phyloP scores from a whole-genome alignment of 2,888 invertebrate genomes.

The Lomographa bimaculata region DNA sequence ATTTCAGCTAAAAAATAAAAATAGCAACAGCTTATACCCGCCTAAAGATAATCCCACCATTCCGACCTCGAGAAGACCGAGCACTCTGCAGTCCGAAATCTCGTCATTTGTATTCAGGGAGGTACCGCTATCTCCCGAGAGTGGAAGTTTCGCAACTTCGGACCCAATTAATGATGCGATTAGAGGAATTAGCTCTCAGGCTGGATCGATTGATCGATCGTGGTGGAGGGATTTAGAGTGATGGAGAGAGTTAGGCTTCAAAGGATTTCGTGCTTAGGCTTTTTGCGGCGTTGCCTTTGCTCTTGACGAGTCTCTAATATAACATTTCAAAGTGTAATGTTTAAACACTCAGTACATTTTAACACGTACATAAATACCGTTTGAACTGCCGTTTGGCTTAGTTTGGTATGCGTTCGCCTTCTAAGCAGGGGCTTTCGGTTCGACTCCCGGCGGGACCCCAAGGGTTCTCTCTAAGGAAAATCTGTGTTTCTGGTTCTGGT shows the following conservation, averaged over 20 bases:
- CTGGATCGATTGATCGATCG: constrained; percentile 18
- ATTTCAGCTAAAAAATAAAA: constrained; percentile 1
- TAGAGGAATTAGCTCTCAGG: constrained; percentile 70
- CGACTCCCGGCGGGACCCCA: too few species aligned
- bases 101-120: constrained; percentile 22
- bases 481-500: too few species aligned
- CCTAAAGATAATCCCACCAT: constrained; percentile 5
- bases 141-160: constrained; percentile 68
- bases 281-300: too few species aligned
- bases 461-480: too few species aligned
- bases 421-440: too few species aligned
- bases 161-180: constrained; percentile 76
- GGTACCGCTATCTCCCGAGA: constrained; percentile 33
- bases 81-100: constrained; percentile 12
- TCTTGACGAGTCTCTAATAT: too few species aligned
- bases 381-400: too few species aligned
- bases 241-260: neutral
- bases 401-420: too few species aligned
- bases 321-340: too few species aligned
- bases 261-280: too few species aligned
- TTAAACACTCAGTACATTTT: too few species aligned
- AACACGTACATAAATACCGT: too few species aligned
- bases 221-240: neutral
- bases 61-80: constrained; percentile 1
- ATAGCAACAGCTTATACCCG: constrained; percentile 5